A percentile compares a stretch with the other conserved stretches of the same genome.
Evolutionary conservation across 2,797 vertebrate species (phyloP).

Genomic region (Sebastolobus alascanus): DNA sequence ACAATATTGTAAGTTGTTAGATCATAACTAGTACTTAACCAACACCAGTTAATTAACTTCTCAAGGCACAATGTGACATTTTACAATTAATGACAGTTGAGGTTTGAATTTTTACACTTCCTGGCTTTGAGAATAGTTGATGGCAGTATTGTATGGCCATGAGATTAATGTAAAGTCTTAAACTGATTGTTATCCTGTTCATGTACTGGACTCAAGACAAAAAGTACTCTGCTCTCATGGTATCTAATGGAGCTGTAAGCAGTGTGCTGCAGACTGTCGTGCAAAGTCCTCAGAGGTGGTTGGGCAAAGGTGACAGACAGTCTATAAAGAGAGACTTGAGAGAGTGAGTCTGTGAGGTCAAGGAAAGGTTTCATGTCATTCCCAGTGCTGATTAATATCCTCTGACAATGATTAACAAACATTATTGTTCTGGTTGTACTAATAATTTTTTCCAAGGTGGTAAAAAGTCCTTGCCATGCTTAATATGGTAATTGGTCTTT

Average conservation of each 20-base stretch:
- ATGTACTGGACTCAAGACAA: background rate
- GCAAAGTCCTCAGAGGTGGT: conserved; percentile 40
- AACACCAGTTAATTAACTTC: background rate
- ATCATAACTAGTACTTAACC: background rate
- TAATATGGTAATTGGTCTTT: background rate
- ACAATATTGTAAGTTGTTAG: background rate
- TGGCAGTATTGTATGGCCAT: background rate
- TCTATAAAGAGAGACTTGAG: conserved; percentile 22
- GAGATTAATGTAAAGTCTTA: background rate
- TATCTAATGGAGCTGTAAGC: background rate
- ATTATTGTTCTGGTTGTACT: background rate
- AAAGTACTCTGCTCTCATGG: background rate
- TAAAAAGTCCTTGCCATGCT: background rate
- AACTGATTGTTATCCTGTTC: background rate
- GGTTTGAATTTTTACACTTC: background rate
- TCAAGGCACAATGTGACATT: background rate
- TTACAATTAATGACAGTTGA: background rate
- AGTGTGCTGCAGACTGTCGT: background rate
- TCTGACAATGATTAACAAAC: conserved; percentile 21
- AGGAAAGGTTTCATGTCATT: background rate
- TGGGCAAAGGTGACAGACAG: conserved; percentile 23
- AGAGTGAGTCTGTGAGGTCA: conserved; percentile 6
- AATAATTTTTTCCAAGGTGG: background rate
- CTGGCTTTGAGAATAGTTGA: background rate
- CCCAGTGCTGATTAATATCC: background rate